phyloP scores from a whole-genome alignment of 2,797 vertebrate genomes.

The Mycteria americana region DNA sequence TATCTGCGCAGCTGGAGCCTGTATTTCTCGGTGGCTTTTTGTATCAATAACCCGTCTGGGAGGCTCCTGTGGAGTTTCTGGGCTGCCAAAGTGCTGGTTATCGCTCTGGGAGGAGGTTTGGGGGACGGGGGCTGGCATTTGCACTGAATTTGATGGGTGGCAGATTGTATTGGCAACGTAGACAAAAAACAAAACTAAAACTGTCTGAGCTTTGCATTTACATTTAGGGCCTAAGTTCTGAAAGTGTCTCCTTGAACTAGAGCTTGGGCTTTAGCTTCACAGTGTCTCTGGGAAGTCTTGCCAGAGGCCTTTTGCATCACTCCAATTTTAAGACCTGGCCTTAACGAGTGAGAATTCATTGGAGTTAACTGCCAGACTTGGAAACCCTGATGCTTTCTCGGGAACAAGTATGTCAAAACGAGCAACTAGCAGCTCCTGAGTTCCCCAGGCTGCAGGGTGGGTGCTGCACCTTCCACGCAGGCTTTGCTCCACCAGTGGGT shows the following conservation, averaged over 20 bases:
- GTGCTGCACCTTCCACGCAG: fast-evolving
- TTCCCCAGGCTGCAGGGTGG: background rate
- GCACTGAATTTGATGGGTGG: background rate
- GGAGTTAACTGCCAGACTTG: background rate
- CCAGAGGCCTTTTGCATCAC: background rate
- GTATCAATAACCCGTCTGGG: background rate
- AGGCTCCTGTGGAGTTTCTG: background rate
- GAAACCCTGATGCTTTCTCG: background rate
- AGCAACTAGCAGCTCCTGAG: background rate
- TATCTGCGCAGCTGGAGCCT: background rate
- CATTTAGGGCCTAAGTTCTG: background rate
- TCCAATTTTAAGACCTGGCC: background rate
- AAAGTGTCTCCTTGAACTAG: fast-evolving
- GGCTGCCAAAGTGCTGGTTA: background rate
- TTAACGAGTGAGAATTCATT: fast-evolving
- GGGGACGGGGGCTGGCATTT: background rate
- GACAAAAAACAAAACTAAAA: background rate
- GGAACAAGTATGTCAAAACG: fast-evolving
- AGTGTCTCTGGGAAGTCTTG: background rate
- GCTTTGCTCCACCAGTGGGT: background rate
- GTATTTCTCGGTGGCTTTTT: background rate
- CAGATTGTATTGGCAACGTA: fast-evolving
- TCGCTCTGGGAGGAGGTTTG: background rate
- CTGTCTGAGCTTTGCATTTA: background rate
- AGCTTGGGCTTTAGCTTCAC: background rate